Evolutionary conservation across 1,140 invertebrate genomes (phyloP).

Genomic region (Drosophila navojoa): DNA sequence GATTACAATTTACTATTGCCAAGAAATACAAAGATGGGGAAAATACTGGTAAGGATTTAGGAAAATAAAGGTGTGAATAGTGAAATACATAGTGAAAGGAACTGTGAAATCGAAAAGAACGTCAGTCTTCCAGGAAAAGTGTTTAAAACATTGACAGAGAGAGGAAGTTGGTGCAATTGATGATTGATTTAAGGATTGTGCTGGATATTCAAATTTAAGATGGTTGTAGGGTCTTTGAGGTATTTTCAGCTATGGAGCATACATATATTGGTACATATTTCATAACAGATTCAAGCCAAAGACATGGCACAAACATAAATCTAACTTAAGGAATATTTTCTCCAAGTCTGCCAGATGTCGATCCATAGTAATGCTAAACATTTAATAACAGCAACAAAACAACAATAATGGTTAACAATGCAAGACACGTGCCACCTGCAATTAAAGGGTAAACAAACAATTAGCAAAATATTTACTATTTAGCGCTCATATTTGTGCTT

Average conservation of each 20-base stretch:
- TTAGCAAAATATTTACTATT: background rate
- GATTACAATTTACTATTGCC: conserved; percentile 18
- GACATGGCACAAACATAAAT: conserved; percentile 69
- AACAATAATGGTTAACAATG: conserved; percentile 75
- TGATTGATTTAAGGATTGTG: conserved; percentile 1
- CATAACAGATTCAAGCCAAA: conserved; percentile 62
- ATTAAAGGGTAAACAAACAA: conserved; percentile 16
- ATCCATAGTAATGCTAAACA: conserved; percentile 74
- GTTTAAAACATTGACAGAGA: conserved; percentile 6
- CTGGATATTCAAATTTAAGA: conserved; percentile 9
- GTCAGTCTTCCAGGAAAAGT: conserved; percentile 61
- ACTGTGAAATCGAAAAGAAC: conserved; percentile 40
- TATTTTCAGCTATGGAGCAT: conserved; percentile 73
- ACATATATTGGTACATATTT: conserved; percentile 47
- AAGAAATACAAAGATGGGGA: conserved; percentile 25
- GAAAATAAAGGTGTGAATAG: conserved; percentile 5
- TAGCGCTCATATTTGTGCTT: background rate
- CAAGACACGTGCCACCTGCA: conserved; percentile 52
- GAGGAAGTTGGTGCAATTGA: background rate
- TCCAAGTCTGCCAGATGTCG: conserved; percentile 46
- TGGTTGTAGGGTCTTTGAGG: conserved; percentile 51
- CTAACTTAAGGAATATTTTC: conserved; percentile 41
- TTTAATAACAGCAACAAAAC: conserved; percentile 80
- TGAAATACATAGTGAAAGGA: conserved; percentile 42
- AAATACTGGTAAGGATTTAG: conserved; percentile 58